Evolutionary conservation across 1,140 invertebrate species (phyloP), one percentile per base, ranked within the genome.

Genomic region (Grapholita molesta): DNA sequence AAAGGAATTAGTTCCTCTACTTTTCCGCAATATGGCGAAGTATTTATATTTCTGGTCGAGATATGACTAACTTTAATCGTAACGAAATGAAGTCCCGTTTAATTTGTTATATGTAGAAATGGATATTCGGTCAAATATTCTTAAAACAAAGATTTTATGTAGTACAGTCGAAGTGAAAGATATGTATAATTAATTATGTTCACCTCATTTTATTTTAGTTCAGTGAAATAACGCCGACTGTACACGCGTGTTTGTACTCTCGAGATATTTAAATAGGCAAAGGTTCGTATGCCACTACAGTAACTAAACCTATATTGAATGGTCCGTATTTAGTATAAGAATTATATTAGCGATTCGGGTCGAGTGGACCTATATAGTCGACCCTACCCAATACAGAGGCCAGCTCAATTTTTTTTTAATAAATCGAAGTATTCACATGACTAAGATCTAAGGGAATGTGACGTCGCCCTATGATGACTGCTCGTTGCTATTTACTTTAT

Each of bases 201-300:
- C 38, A 42, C 15, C 38, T 18, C 38, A 42, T 42, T 15, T 15
- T 12, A n/a, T 42, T 15, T 15, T 5, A 18, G 1, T 42, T n/a
- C n/a, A n/a, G n/a, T 42, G 38, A 42, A 42, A 42, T 15, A 42
- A 42, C 38, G 12, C 38, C n/a, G 15, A n/a, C 38, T 42, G 33
- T 35, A 42, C 38, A 42, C 38, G 75, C 77, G 78, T 79, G 81
- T 88, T 86, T 88, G 86, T 88, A 88, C 86, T 88, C 69, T 88
- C 74, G 83, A 79, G 53, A 83, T 71, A 74, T 79, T 79, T 52
- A 72, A 72, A 69, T 79, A 83, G 74, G 76, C 77, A 78, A 76
- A 70, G 66, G 70, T 72, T 53, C 21, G 75, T 76, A 78, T 75
- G 76, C 61, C 61, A 70, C 80, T 88, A 86, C 75, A 65, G 75